Evolutionary conservation across 1,140 invertebrate species (phyloP), one percentile per base, ranked within the genome.

Genomic region (Arion vulgaris): DNA sequence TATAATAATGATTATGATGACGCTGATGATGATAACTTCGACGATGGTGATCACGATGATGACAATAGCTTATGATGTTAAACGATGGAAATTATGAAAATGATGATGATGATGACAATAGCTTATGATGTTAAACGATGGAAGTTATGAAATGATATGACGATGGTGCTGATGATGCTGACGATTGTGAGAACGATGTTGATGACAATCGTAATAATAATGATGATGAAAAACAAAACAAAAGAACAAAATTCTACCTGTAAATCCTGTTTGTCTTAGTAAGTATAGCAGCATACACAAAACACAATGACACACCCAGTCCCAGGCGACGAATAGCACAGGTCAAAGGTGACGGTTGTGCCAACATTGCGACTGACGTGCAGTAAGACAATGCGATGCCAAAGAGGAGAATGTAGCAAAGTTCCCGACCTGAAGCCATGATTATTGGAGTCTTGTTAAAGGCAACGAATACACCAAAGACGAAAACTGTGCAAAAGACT

Each of bases 201-300:
- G n/a, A n/a, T n/a, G n/a, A n/a, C n/a, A n/a, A n/a, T n/a, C 5
- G 41, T 45, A 45, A 15, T 45, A 45, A 15, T 45, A 45, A 45
- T 45, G 15, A 45, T 45, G 15, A 45, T 7, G 15, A 45, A 45
- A 7, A 45, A 15, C 41, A 45, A 45, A 5, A 45, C 41, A 45
- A 45, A 49, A 49, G 45, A 19, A 19, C 45, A 11, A 19, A 11
- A 2, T 57, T n/a, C 7, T 38, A 81, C 78, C 95, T 91, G 13
- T 95, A 95, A 71, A 96, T 95, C 45, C 95, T 92, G 91, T 96
- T 96, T 2, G 95, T 96, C 91, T 96, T 96, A 9, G 95, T 95
- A 53, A 96, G 93, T 85, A 96, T 95, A 26, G 95, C 95, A 49
- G 95, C 94, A 87, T 96, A 96, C 87, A 95, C 95, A 68, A 95